These are phyloP conservation scores for Myiotriccus ornatus DNA, from an alignment of 2,797 vertebrate genomes.

Conservation along the genomic window DNA sequence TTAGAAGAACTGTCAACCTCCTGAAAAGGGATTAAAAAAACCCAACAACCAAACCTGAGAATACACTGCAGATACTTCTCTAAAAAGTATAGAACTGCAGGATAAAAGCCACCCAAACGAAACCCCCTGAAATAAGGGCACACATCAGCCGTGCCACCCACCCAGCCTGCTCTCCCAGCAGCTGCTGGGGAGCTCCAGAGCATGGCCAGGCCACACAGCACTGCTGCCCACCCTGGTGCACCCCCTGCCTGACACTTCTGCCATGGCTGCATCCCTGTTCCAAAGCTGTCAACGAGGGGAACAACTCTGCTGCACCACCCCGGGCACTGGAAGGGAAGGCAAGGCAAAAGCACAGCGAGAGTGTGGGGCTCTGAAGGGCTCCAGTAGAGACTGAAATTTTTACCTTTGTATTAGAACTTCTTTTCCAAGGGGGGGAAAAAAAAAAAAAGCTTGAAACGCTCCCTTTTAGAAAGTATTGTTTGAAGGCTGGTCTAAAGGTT, in stretches of 20 bases:
- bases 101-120: background rate
- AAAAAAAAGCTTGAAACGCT: conserved; percentile 27
- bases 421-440: background rate
- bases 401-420: background rate
- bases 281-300: background rate
- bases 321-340: background rate
- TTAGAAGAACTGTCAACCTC: conserved; percentile 9
- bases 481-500: conserved; percentile 79
- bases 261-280: background rate
- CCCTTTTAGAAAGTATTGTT: conserved; percentile 42
- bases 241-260: background rate
- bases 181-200: background rate
- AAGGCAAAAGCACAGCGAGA: background rate
- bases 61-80: background rate
- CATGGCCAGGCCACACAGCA: background rate
- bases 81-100: background rate
- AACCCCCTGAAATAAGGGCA: background rate
- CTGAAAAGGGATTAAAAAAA: background rate
- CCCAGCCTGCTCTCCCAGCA: background rate
- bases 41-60: background rate
- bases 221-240: background rate
- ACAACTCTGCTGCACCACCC: background rate
- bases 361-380: background rate
- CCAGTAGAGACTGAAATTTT: background rate
- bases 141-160: too few relatives aligned